Evolutionary conservation across 2,113 vertebrate species (phyloP), one percentile per base, ranked within the genome.

Genomic region (Engraulis encrasicolus): DNA sequence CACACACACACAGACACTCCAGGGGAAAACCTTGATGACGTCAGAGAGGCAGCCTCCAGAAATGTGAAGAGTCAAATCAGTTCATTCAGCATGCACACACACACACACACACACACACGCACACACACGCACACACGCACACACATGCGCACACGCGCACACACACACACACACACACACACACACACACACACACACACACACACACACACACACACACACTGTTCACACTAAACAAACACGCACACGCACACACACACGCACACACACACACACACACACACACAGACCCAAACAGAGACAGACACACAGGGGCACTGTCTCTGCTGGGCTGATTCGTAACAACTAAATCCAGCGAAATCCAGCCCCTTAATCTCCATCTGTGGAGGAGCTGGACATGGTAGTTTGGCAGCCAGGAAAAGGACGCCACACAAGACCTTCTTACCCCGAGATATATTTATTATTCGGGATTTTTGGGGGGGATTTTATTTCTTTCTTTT

Each of bases 301-400:
- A 45, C 50, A 36, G 27, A 45, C 58, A 66, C 27, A 23, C 11
- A 74, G 17, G 66, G 31, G 9, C 27, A 74, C 27, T 34, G 66
- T 74, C 66, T 74, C 66, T 74, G 27, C 15, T 6, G 66, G 23
- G 66, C 34, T 74, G 66, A 50, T 50, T 34, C 45, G 27, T 23
- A 45, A 82, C 31, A 2, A 17, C 50, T 88, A 86, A 89, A 93
- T 88, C 87, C 90, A 77, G 79, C 83, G 66, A 90, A 91, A 89
- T 90, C 83, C 88, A 84, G 83, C 90, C 89, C 84, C 78, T n/a
- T 91, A 89, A 92, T 89, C 91, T 74, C 87, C 82, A 86, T 79
- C 74, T 81, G 77, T 27, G 66, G 17, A 48, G 9, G 38, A 45
- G 12, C n/a, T n/a, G n/a, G n/a, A n/a, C n/a, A n/a, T n/a, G n/a